A percentile compares a stretch with the other conserved stretches of the same genome.
phyloP scores from a whole-genome alignment of 2,113 vertebrate genomes.

The Pedionomus torquatus region DNA sequence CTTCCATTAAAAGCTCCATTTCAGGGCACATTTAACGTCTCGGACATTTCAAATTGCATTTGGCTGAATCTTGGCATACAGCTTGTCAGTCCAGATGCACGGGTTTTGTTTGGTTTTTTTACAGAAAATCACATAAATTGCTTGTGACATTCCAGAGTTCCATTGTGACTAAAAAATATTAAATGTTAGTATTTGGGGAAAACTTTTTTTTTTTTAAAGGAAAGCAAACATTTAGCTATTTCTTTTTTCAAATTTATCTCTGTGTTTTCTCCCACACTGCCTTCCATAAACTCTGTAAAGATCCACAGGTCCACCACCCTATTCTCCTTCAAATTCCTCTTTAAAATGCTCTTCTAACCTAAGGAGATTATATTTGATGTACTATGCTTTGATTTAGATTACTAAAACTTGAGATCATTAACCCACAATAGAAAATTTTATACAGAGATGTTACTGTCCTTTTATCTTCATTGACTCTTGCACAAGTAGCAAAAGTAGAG shows the following conservation, averaged over 20 bases:
- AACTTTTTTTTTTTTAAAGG: background rate
- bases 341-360: background rate
- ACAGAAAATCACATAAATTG: background rate
- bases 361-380: background rate
- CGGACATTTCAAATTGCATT: slow-evolving; percentile 64
- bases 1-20: slow-evolving; percentile 33
- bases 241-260: background rate
- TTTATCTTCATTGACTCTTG: background rate
- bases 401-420: background rate
- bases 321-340: background rate
- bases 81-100: slow-evolving; percentile 69
- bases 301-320: background rate
- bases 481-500: background rate
- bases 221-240: background rate
- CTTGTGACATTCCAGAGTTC: background rate
- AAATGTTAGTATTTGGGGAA: background rate
- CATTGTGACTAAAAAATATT: slow-evolving; percentile 38
- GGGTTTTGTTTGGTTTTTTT: slow-evolving; percentile 2
- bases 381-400: background rate
- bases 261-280: background rate
- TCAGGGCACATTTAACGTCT: slow-evolving; percentile 48
- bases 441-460: background rate
- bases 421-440: background rate
- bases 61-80: slow-evolving; percentile 72
- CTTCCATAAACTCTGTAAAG: background rate